Evolutionary conservation across 2,113 vertebrate species (phyloP), one percentile per base, ranked within the genome.

Genomic region (Chunga burmeisteri): DNA sequence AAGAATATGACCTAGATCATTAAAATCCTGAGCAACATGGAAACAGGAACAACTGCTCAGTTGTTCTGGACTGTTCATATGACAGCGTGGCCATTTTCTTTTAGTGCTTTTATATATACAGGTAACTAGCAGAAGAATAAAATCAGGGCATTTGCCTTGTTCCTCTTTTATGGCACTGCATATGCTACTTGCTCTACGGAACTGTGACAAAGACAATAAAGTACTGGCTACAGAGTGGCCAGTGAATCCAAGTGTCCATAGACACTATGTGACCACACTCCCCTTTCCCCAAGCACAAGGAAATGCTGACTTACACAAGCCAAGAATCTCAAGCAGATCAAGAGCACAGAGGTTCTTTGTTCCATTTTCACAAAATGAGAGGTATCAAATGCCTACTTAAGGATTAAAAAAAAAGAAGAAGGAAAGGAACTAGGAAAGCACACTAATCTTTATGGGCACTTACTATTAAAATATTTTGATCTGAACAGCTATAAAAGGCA

Each of bases 201-300:
- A 65, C 42, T 49, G 29, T 1, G 1, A 26, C 29, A 90, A 55
- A 79, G 40, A 38, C 12, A 47, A 29, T 25, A 56, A 63, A 66
- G 47, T 23, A 61, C 30, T 32, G 20, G 44, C 26, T 70, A 58
- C 9, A 38, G 23, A 68, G 23, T 2, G 61, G 44, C 7, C 74
- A 47, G 18, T 49, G 36, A 91, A 91, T 38, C 17, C 1, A 0
- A 1, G 3, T 47, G n/a, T 10, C 36, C 38, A 30, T 0, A 4
- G 13, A 50, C 38, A n/a, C 13, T 4, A 30, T 1, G 2, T 10
- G 26, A 66, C 74, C 26, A 2, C 15, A 53, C 4, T 29, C 38
- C 30, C 9, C 11, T 32, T 71, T 63, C 27, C 12, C 30, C 67
- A 42, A 8, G 53, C 11, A 53, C 36, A 46, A 83, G 50, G n/a